A percentile compares a stretch with the other conserved stretches of the same genome.
Conservation (phyloP, 2,888 invertebrate genomes). For the Ormyrus thymus region DNA sequence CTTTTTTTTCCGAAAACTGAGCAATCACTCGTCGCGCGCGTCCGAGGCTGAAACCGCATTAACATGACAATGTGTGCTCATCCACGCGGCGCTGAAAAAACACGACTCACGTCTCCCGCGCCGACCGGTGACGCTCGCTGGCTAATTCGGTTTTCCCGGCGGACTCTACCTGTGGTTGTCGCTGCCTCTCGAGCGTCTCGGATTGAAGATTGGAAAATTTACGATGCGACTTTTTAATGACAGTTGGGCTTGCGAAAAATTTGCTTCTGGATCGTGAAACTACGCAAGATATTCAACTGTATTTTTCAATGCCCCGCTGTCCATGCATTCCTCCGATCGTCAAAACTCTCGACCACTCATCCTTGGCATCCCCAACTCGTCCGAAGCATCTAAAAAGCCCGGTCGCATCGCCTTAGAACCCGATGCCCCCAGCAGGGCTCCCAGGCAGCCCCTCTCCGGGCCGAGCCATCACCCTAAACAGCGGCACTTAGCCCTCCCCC, state of each 20-base stretch:
- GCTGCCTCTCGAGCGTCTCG: no score
- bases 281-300: neutral
- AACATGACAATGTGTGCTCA: slow-evolving; percentile 37
- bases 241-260: no score
- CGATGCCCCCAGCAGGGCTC: no score
- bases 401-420: no score
- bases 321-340: neutral
- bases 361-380: no score
- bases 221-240: no score
- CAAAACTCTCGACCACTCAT: no score
- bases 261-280: neutral
- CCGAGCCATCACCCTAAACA: neutral
- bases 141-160: no score
- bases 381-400: no score
- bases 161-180: no score
- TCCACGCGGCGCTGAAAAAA: slow-evolving; percentile 51
- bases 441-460: neutral
- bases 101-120: neutral
- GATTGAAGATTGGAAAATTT: no score
- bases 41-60: slow-evolving; percentile 23
- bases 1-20: slow-evolving; percentile 22
- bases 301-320: neutral
- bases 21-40: slow-evolving; percentile 24
- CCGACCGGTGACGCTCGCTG: neutral
- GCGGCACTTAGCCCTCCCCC: neutral